phyloP scores from a whole-genome alignment of 2,113 vertebrate species.

The Chionomys nivalis region DNA sequence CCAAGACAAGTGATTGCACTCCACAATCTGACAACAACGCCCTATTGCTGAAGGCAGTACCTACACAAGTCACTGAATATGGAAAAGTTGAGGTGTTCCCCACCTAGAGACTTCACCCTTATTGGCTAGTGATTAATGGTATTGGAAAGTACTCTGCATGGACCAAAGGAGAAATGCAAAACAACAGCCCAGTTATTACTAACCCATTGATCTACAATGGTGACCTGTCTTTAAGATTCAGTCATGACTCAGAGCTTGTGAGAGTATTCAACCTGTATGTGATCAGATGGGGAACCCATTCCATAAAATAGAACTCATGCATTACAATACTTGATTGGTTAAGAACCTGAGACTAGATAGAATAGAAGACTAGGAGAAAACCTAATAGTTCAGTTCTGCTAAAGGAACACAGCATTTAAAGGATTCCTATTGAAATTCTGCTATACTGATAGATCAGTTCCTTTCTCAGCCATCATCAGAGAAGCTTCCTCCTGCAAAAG shows the following conservation, averaged over 20 bases:
- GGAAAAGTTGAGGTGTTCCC: not conserved
- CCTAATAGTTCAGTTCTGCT: not conserved
- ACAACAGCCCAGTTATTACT: not conserved
- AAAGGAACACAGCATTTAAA: not conserved
- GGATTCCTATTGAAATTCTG: not conserved
- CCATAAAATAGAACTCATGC: not conserved
- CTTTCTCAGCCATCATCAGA: not conserved
- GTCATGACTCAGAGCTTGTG: not conserved
- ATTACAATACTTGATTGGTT: not conserved
- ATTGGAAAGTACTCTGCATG: not conserved
- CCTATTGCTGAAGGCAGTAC: not conserved
- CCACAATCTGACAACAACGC: not conserved
- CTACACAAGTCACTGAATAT: not conserved
- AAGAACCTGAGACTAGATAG: not conserved
- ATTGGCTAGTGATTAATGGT: not conserved
- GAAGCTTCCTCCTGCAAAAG: not conserved
- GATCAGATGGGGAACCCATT: not conserved
- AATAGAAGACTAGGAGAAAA: not conserved
- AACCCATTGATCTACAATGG: no score
- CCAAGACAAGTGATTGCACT: not conserved
- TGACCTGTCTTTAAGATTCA: not conserved
- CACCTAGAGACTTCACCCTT: not conserved
- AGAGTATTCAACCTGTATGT: not conserved
- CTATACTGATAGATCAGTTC: not conserved
- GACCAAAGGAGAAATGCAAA: not conserved